Base-by-base conservation (phyloP, 2,888 invertebrate genomes). In the Heliconius hortense region DNA sequence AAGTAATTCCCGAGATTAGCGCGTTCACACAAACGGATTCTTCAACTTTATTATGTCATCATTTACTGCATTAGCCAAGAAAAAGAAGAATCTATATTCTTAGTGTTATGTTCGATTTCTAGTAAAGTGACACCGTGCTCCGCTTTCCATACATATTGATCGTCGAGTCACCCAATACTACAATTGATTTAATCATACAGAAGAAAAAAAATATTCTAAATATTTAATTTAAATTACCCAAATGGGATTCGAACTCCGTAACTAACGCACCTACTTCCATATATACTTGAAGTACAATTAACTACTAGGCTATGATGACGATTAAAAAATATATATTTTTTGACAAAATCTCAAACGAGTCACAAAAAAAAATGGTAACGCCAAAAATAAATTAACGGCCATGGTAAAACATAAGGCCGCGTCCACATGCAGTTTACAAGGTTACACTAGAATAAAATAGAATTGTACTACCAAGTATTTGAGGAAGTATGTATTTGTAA, bases 311-410 rank as follows among this genome's bases (percentile, higher is more conserved):
- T 10, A 11, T 26, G 4, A 60, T 15, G 4, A 24, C 60, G 13
- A 24, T 60, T 15, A 53, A 11, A 31, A n/a, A 28, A 53, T 11
- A 68, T 28, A n/a, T 35, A 53, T 53, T 21, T 48, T 48, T 48
- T 68, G 31, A 68, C 31, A 48, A 31, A 56, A 31, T 56, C 56
- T 69, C 31, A 69, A 56, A 53, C 28, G 18, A 31, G 56, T 56
- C n/a, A 56, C 69, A 31, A n/a, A 53, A 69, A n/a, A 68, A 53
- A 53, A 28, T 5, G 28, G 53, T 69, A n/a, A 26, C 21, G 53
- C 53, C 69, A n/a, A 56, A 69, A 69, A 69, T 69, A 69, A 69
- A 69, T 56, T n/a, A 53, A n/a, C 56, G 69, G n/a, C 31, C 69
- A 56, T 56, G 56, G 26, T 69, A 69, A 69, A 69, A 69, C 31